Evolutionary conservation across 2,113 vertebrate genomes (phyloP).

Genomic region (Phyllostomus hastatus): DNA sequence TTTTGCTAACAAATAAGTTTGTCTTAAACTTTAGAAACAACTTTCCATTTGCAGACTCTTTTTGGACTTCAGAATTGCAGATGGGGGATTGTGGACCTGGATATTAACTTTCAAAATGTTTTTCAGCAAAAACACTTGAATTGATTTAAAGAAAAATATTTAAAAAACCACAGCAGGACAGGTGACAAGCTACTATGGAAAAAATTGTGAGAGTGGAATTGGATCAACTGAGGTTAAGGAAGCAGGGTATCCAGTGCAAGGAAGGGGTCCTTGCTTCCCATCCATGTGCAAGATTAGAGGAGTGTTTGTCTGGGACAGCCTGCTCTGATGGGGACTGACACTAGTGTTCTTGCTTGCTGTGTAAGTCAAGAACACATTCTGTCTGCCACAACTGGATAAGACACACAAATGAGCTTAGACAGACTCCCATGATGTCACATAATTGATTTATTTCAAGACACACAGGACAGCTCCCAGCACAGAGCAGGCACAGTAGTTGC

Average conservation of each 20-base stretch:
- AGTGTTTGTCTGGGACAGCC: neutral
- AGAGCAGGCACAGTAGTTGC: rapidly evolving
- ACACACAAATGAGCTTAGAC: neutral
- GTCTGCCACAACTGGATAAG: neutral
- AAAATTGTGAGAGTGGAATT: neutral
- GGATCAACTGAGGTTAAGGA: neutral
- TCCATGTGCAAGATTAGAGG: neutral
- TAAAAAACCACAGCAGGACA: neutral
- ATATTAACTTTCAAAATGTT: neutral
- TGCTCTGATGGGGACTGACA: neutral
- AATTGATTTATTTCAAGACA: neutral
- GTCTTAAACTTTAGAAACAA: neutral
- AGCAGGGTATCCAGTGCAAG: neutral
- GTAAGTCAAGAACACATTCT: neutral
- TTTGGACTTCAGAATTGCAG: neutral
- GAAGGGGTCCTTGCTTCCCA: neutral
- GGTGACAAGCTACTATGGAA: neutral
- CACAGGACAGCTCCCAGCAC: neutral
- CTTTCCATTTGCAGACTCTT: neutral
- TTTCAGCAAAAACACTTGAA: neutral
- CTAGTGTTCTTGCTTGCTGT: neutral
- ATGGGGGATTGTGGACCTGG: neutral
- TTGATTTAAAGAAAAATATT: neutral
- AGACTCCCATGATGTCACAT: neutral
- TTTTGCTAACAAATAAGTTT: constrained; percentile 6